phyloP scores from a whole-genome alignment of 2,113 vertebrate genomes.

The Vidua macroura region DNA sequence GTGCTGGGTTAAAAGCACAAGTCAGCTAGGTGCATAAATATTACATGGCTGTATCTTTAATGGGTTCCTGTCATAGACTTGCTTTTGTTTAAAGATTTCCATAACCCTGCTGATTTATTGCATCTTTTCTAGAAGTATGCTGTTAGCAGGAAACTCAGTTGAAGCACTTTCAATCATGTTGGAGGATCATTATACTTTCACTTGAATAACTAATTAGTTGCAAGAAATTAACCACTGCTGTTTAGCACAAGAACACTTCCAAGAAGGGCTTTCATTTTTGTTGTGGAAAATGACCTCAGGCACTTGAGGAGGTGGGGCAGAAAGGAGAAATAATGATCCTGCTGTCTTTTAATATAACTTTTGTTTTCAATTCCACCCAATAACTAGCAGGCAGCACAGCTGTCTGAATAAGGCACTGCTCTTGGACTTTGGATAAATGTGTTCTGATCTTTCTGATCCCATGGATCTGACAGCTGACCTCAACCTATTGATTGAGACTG shows the following conservation, averaged over 20 bases:
- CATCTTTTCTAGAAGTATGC: conserved; percentile 51
- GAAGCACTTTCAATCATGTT: conserved; percentile 76
- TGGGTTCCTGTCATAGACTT: conserved; percentile 42
- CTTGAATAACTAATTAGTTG: conserved; percentile 72
- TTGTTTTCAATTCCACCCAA: conserved; percentile 25
- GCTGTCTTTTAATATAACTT: conserved; percentile 31
- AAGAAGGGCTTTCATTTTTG: conserved; percentile 43
- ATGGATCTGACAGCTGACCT: neutral
- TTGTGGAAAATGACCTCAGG: conserved; percentile 60
- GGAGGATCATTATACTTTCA: conserved; percentile 73
- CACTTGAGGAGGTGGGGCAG: neutral
- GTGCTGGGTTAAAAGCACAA: conserved; percentile 28
- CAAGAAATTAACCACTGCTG: conserved; percentile 70
- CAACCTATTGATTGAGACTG: neutral
- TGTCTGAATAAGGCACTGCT: neutral
- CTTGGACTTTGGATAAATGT: neutral
- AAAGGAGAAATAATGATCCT: conserved; percentile 30
- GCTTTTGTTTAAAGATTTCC: conserved; percentile 70
- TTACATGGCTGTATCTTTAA: neutral
- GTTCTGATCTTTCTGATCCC: neutral
- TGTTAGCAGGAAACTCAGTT: conserved; percentile 70
- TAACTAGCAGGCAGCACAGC: neutral
- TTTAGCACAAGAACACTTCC: conserved; percentile 50
- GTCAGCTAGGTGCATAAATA: conserved; percentile 29
- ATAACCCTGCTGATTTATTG: conserved; percentile 78